Evolutionary conservation across 2,113 vertebrate genomes (phyloP).

Genomic region (Mesocricetus auratus): DNA sequence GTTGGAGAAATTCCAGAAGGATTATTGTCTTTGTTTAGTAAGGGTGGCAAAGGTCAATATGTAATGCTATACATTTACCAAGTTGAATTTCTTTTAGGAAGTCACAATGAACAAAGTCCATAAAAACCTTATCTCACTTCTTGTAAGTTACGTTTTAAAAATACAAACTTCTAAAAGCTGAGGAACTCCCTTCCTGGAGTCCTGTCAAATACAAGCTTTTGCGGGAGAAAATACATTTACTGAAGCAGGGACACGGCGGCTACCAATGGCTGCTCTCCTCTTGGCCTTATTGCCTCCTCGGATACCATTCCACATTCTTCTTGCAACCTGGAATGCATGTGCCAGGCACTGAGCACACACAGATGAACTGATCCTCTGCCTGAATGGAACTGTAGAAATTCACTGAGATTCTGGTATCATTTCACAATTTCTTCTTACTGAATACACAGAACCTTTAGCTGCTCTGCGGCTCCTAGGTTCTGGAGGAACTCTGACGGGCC

Average conservation of each 20-base stretch:
- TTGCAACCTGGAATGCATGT: background rate
- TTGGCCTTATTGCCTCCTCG: conserved; percentile 5
- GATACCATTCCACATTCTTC: conserved; percentile 18
- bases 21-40: conserved; percentile 57
- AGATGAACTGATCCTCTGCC: background rate
- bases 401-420: background rate
- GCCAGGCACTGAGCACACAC: background rate
- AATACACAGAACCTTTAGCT: conserved; percentile 28
- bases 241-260: background rate
- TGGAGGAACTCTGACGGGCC: background rate
- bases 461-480: background rate
- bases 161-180: conserved; percentile 20
- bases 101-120: background rate
- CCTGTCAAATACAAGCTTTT: background rate
- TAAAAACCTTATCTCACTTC: conserved; percentile 13
- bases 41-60: background rate
- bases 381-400: background rate
- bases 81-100: background rate
- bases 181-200: background rate
- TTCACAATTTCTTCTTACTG: background rate
- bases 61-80: background rate
- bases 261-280: background rate
- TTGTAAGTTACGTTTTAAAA: conserved; percentile 10
- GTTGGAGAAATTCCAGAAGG: conserved; percentile 11
- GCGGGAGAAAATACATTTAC: background rate